These are phyloP conservation scores for Parauchenoglanis punctatus DNA, from an alignment of 2,797 vertebrate species.

Conservation along the genomic window DNA sequence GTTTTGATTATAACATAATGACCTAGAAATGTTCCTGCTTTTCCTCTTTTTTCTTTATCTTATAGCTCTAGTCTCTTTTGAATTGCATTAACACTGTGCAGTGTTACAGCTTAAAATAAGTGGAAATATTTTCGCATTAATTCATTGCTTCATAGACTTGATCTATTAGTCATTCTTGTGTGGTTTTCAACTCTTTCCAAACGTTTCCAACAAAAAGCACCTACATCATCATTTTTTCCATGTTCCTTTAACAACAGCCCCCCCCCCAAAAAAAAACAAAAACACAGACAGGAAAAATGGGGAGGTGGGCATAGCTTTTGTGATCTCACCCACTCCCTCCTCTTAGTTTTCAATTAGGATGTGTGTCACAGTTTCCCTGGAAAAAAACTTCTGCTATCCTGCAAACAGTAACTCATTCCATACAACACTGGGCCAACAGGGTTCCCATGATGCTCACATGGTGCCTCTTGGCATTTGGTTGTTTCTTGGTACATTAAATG, in stretches of 20 bases:
- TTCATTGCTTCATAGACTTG: background rate
- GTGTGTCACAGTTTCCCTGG: slow-evolving; percentile 62
- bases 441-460: slow-evolving; percentile 46
- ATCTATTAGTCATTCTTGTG: background rate
- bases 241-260: background rate
- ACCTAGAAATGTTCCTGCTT: background rate
- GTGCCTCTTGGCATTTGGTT: slow-evolving; percentile 53
- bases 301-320: slow-evolving; percentile 39
- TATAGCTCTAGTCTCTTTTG: slow-evolving; percentile 15
- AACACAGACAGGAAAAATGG: slow-evolving; percentile 65
- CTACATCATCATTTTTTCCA: background rate
- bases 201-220: slow-evolving; percentile 5
- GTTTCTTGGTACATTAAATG: slow-evolving; percentile 40
- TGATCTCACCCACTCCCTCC: slow-evolving; percentile 3
- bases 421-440: slow-evolving; percentile 26
- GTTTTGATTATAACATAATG: background rate
- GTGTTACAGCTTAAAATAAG: too few species aligned
- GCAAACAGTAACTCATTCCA: slow-evolving; percentile 49
- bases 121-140: background rate
- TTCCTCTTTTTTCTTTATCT: slow-evolving; percentile 9
- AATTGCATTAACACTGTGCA: slow-evolving; percentile 8
- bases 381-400: slow-evolving; percentile 55
- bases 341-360: slow-evolving; percentile 65
- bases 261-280: background rate
- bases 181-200: background rate